Base-by-base conservation (phyloP, 2,888 invertebrate species). In the Xylota segnis region DNA sequence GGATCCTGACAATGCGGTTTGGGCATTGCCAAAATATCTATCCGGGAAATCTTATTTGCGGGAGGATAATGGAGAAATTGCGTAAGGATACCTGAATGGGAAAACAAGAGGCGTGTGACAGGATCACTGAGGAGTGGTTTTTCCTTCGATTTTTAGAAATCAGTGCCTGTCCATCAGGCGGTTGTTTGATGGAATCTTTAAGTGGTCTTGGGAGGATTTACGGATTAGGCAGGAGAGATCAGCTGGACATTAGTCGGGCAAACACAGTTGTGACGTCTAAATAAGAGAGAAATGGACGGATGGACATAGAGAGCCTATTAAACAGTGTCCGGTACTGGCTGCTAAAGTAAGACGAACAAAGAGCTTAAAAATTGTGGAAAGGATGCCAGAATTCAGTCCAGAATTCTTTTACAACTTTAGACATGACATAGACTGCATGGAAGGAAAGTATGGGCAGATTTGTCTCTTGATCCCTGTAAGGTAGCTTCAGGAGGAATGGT, bases 131-230 rank as follows among this genome's bases (percentile, higher is more conserved):
- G 58, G 74, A 71, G 75, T 65, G 58, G 63, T 47, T 54, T 66
- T 68, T 27, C 56, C 34, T 52, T 81, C 70, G n/a, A n/a, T n/a
- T 45, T 45, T 59, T 61, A 37, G 75, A 68, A 83, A 87, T 84
- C 68, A 74, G 77, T 79, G 45, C 40, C 65, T 23, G 61, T 54
- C 37, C 63, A 71, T 83, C 76, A 81, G 68, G 18, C 12, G 18
- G 65, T 52, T 47, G 87, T 70, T 83, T 87, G 78, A 87, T 87
- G 79, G 77, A 87, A 88, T 88, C 87, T 87, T 89, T 88, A 90
- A 90, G 90, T 89, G 90, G 90, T 88, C 89, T 88, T 89, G 90
- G 90, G 14, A 29, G 40, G 7, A 58, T 37, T 27, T 43, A 27
- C 18, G 72, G 5, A 5, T 61, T 52, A 29, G 52, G 61, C 29